These are phyloP conservation scores for Microtus pennsylvanicus DNA, from an alignment of 2,113 vertebrate species.

Conservation along the genomic window DNA sequence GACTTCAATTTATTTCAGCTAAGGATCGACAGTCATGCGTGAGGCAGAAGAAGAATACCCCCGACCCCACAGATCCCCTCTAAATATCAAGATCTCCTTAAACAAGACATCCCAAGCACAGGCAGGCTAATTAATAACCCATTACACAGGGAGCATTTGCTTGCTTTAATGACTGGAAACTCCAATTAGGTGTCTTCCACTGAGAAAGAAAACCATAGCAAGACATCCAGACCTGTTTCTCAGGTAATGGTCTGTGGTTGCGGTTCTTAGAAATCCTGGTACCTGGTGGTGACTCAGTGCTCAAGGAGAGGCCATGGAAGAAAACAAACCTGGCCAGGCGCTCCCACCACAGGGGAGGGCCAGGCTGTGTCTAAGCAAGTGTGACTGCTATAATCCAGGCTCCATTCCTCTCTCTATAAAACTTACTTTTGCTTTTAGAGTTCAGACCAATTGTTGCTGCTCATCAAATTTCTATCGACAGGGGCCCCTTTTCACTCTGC, in stretches of 20 bases:
- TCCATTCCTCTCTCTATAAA: not conserved
- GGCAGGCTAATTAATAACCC: conserved; percentile 52
- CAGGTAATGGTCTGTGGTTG: conserved; percentile 43
- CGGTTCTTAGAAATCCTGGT: conserved; percentile 55
- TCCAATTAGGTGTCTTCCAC: conserved; percentile 42
- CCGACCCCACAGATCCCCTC: conserved; percentile 47
- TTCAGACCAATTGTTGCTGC: not conserved
- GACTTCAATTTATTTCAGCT: conserved; percentile 73
- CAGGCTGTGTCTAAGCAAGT: not conserved
- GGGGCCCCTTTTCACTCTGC: not conserved
- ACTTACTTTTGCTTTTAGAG: not conserved
- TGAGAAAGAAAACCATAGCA: not conserved
- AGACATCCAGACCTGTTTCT: conserved; percentile 33
- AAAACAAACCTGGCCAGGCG: not conserved
- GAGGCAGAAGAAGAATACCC: conserved; percentile 37
- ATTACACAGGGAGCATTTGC: conserved; percentile 65
- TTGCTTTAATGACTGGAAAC: conserved; percentile 71
- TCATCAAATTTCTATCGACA: not conserved
- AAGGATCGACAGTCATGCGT: conserved; percentile 65
- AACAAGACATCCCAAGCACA: conserved; percentile 50
- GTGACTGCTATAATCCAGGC: not conserved
- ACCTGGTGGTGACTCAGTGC: not conserved
- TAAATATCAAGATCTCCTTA: conserved; percentile 73
- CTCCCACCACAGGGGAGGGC: not conserved
- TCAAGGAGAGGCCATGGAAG: not conserved